Conservation (phyloP, 2,113 vertebrate genomes). For the Pitta sordida region DNA sequence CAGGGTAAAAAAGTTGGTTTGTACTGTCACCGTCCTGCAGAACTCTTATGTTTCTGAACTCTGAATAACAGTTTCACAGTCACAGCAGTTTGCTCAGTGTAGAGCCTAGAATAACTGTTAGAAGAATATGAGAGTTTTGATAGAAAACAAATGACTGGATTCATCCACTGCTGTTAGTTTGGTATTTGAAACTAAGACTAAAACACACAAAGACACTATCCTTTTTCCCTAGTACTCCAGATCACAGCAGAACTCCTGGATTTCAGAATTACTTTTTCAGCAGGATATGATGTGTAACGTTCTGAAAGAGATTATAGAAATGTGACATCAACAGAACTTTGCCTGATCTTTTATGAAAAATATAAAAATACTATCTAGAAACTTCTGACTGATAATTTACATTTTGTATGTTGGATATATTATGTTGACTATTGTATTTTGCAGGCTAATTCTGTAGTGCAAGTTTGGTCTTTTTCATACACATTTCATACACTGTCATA, state of each 20-base stretch:
- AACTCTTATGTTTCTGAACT: neutral
- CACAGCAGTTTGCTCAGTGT: neutral
- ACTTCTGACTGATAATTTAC: neutral
- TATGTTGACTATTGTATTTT: neutral
- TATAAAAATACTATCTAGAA: neutral
- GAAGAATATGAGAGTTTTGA: neutral
- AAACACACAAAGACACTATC: neutral
- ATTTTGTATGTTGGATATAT: neutral
- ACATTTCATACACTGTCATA: neutral
- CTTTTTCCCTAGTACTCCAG: neutral
- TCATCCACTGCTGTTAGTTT: neutral
- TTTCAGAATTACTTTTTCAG: neutral
- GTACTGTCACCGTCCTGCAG: neutral
- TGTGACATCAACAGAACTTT: neutral
- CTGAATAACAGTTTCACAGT: neutral
- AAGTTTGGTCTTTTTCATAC: neutral
- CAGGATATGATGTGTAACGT: neutral
- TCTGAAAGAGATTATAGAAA: neutral
- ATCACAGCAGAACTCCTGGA: neutral
- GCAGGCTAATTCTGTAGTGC: neutral
- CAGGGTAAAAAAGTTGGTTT: neutral
- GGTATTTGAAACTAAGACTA: neutral
- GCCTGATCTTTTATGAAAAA: neutral
- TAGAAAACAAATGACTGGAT: neutral
- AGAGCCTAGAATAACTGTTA: neutral